These are phyloP conservation scores for Stenchaetothrips biformis DNA, from an alignment of 2,888 invertebrate genomes.

Conservation along the genomic window DNA sequence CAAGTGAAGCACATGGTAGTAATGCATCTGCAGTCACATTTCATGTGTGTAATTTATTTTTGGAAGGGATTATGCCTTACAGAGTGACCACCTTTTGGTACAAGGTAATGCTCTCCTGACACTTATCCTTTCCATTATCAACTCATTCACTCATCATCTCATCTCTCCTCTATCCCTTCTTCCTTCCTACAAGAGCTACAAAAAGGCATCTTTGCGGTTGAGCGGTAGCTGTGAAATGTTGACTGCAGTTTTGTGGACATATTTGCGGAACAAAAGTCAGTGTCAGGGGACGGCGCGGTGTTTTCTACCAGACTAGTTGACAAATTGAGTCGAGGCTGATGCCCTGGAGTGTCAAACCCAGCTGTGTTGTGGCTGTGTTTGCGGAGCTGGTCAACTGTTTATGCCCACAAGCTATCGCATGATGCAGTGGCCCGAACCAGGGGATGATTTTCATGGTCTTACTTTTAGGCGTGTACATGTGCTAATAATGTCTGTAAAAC, in stretches of 20 bases:
- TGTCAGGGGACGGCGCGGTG: slow-evolving; percentile 10
- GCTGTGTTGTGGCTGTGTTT: slow-evolving; percentile 18
- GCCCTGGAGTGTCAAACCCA: slow-evolving; percentile 9
- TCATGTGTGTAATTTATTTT: not conserved
- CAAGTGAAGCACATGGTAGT: slow-evolving; percentile 5
- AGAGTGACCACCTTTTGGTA: not conserved
- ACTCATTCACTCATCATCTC: not conserved
- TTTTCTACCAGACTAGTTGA: slow-evolving; percentile 21
- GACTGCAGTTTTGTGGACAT: slow-evolving; percentile 1
- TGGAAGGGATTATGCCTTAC: not conserved
- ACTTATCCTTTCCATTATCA: not conserved
- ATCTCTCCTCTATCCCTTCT: not conserved
- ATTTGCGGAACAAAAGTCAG: slow-evolving; percentile 3
- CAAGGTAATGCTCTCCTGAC: not conserved
- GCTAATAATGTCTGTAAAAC: too few relatives aligned
- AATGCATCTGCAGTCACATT: slow-evolving; percentile 10
- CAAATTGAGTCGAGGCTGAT: slow-evolving; percentile 21
- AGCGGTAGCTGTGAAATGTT: not conserved
- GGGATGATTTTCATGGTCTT: not conserved
- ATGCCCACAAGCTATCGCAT: not conserved
- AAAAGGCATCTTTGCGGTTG: not conserved
- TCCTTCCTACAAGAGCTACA: not conserved
- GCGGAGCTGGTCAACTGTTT: not conserved
- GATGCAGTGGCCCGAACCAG: not conserved
- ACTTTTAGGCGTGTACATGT: not conserved